Percentiles rank a stretch among this genome's conserved stretches.
These are phyloP conservation scores for Scaptodrosophila lebanonensis DNA, from an alignment of 1,140 invertebrate species.

Conservation along the genomic window DNA sequence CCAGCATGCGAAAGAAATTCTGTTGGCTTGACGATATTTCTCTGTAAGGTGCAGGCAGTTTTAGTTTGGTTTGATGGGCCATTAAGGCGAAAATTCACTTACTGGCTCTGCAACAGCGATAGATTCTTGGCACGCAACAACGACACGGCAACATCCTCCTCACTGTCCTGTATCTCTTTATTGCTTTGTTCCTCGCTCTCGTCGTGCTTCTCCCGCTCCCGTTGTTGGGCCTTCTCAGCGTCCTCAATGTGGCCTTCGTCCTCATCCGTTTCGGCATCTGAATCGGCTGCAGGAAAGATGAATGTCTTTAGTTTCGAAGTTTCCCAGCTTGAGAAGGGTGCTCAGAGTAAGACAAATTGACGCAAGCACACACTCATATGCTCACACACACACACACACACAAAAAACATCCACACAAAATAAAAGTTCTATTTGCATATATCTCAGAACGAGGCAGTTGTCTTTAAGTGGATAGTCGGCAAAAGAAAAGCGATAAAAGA, in stretches of 20 bases:
- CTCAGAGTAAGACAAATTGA: conserved; percentile 28
- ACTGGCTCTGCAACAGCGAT: conserved; percentile 76
- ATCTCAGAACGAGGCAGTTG: too few relatives aligned
- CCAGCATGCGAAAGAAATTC: conserved; percentile 93
- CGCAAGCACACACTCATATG: too few relatives aligned
- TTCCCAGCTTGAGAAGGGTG: background rate
- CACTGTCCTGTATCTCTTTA: conserved; percentile 72
- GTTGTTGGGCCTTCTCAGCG: conserved; percentile 66
- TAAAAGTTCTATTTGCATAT: too few relatives aligned
- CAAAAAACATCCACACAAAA: too few relatives aligned
- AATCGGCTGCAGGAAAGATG: conserved; percentile 49
- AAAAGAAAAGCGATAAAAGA: too few relatives aligned
- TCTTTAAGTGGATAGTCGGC: too few relatives aligned
- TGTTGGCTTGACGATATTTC: conserved; percentile 91
- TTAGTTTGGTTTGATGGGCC: conserved; percentile 21
- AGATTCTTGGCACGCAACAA: conserved; percentile 75
- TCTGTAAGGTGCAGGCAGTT: conserved; percentile 79
- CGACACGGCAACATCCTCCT: conserved; percentile 74
- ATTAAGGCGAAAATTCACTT: conserved; percentile 25
- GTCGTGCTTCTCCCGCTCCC: conserved; percentile 69
- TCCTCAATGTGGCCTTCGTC: conserved; percentile 76
- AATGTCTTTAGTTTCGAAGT: too few relatives aligned
- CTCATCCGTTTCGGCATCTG: conserved; percentile 75
- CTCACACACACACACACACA: too few relatives aligned
- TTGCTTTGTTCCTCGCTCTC: conserved; percentile 74